A percentile compares a stretch with the other conserved stretches of the same genome.
These are phyloP conservation scores for Bos javanicus DNA, from an alignment of 2,113 vertebrate genomes.

Conservation along the genomic window DNA sequence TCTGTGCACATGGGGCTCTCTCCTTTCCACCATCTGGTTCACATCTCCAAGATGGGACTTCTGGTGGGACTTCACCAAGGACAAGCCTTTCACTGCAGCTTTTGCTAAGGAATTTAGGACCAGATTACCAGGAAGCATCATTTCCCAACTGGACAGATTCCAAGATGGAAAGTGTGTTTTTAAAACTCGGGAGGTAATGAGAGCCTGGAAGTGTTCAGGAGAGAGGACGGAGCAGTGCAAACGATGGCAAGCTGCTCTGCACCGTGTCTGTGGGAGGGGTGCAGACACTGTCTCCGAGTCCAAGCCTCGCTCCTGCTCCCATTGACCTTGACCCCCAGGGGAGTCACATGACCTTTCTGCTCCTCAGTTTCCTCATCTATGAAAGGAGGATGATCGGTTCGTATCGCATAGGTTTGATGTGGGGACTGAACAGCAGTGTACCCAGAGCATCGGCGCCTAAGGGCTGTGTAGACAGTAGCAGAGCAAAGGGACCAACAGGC, in stretches of 20 bases:
- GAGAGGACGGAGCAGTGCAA: neutral
- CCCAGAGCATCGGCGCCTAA: rapidly evolving
- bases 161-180: neutral
- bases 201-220: neutral
- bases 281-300: rapidly evolving
- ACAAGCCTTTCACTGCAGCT: neutral
- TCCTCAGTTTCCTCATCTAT: neutral
- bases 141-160: neutral
- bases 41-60: neutral
- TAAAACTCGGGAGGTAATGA: neutral
- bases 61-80: too few relatives aligned
- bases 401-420: neutral
- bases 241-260: rapidly evolving
- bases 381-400: neutral
- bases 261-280: neutral
- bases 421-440: neutral
- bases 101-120: neutral
- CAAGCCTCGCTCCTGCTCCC: neutral
- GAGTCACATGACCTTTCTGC: neutral
- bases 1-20: rapidly evolving
- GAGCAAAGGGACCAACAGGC: neutral
- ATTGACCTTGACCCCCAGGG: rapidly evolving
- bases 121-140: neutral
- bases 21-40: neutral
- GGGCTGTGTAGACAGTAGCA: too few relatives aligned